Percentiles rank a stretch among this genome's conserved stretches.
Evolutionary conservation across 2,797 vertebrate species (phyloP).

Genomic region (Lepilemur septentrionalis): DNA sequence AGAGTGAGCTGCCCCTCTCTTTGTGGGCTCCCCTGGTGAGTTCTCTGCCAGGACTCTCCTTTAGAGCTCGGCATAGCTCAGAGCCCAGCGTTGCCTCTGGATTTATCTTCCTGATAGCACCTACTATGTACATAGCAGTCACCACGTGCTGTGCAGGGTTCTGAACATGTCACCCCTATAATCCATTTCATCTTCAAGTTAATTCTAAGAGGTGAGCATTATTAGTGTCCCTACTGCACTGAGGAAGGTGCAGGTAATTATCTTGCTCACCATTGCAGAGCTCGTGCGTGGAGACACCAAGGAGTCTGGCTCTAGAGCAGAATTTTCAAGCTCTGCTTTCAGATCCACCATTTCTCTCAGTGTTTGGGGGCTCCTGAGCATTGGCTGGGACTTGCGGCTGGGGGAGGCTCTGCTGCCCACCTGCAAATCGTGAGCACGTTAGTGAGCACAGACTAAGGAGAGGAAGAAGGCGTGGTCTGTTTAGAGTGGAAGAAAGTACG

Average conservation of each 20-base stretch:
- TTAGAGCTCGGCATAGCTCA: too few relatives aligned
- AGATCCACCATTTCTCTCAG: not conserved
- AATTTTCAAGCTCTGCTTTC: not conserved
- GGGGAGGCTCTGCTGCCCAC: too few relatives aligned
- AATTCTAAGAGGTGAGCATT: not conserved
- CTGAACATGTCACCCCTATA: not conserved
- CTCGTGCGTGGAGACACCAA: too few relatives aligned
- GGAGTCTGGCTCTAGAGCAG: not conserved
- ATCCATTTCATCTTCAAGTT: not conserved
- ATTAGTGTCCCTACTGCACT: too few relatives aligned
- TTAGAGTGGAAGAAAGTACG: not conserved
- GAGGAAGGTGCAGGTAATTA: too few relatives aligned
- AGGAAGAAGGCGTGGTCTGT: accelerated
- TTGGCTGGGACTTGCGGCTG: not conserved
- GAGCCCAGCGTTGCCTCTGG: too few relatives aligned
- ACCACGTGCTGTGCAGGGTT: not conserved
- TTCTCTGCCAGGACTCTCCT: too few relatives aligned
- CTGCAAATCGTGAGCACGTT: too few relatives aligned
- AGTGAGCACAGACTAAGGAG: not conserved
- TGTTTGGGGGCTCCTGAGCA: not conserved
- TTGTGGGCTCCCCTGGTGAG: too few relatives aligned
- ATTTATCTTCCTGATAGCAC: not conserved
- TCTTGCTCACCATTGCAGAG: accelerated
- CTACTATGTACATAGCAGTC: not conserved
- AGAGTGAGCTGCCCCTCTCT: not conserved